phyloP scores from a whole-genome alignment of 2,888 invertebrate genomes.

The Neuroscelio doddi region DNA sequence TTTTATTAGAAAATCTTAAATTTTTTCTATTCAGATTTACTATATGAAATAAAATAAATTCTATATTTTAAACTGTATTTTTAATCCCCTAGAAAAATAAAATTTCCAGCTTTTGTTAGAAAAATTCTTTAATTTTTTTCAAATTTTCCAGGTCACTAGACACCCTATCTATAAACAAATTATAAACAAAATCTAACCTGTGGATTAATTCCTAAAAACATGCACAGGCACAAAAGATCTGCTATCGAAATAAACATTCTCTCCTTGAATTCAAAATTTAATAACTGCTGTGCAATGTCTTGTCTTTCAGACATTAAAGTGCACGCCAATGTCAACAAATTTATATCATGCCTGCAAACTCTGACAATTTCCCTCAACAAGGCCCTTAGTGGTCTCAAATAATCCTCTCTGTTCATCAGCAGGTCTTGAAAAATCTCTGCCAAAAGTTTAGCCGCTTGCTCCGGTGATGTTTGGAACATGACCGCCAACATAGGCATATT shows the following conservation, averaged over 20 bases:
- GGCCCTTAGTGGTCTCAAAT: conserved; percentile 87
- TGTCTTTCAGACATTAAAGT: conserved; percentile 80
- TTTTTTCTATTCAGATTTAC: too few species aligned
- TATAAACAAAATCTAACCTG: too few species aligned
- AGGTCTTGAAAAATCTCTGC: conserved; percentile 92
- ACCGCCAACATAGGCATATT: conserved; percentile 94
- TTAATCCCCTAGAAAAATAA: too few species aligned
- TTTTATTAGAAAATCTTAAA: too few species aligned
- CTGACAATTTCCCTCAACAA: conserved; percentile 92
- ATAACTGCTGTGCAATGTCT: conserved; percentile 77
- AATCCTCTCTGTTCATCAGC: conserved; percentile 90
- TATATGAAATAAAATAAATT: too few species aligned
- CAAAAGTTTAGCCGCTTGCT: conserved; percentile 85
- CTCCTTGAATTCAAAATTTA: conserved; percentile 83
- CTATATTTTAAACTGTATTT: too few species aligned
- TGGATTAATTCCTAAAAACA: conserved; percentile 85
- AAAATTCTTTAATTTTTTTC: too few species aligned
- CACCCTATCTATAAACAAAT: too few species aligned
- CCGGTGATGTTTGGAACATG: conserved; percentile 89
- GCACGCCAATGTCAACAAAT: conserved; percentile 84
- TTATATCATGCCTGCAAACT: conserved; percentile 86
- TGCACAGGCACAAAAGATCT: conserved; percentile 89
- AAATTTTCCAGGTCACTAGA: too few species aligned
- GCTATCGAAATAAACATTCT: conserved; percentile 87
- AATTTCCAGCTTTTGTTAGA: too few species aligned